Evolutionary conservation across 2,888 invertebrate species (phyloP).

Genomic region (Drosophila limbata): DNA sequence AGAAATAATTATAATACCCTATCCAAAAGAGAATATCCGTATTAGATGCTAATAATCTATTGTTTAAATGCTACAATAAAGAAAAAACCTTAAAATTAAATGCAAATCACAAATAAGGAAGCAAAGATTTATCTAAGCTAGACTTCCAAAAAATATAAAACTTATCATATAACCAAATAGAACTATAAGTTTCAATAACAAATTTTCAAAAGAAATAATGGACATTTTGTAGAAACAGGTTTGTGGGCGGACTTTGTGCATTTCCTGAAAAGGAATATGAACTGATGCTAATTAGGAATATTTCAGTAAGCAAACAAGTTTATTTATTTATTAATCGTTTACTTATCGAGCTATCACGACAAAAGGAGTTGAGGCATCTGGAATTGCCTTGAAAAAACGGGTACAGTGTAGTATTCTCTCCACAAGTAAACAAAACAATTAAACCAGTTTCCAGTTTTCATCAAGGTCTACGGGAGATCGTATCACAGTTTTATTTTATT

Average conservation of each 20-base stretch:
- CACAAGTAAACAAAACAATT: constrained; percentile 20
- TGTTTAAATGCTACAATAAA: not conserved
- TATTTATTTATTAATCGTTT: not conserved
- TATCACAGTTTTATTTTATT: constrained; percentile 20
- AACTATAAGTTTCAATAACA: not conserved
- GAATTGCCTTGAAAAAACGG: not conserved
- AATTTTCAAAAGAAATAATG: not conserved
- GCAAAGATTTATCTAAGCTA: not conserved
- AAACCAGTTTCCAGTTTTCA: constrained; percentile 37
- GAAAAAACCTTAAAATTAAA: not conserved
- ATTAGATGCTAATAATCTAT: not conserved
- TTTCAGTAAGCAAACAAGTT: not conserved
- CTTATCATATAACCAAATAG: too few species aligned
- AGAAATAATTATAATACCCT: not conserved
- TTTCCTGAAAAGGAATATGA: not conserved
- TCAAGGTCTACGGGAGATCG: constrained; percentile 41
- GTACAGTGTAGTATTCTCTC: not conserved
- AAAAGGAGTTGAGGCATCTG: not conserved
- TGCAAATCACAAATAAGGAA: constrained; percentile 3
- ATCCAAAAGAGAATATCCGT: too few species aligned
- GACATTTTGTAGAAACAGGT: not conserved
- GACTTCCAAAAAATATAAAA: not conserved
- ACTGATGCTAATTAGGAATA: not conserved
- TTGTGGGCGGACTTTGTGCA: not conserved
- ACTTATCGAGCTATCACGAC: not conserved